Percentiles rank a stretch among this genome's conserved stretches.
Evolutionary conservation across 2,888 invertebrate genomes (phyloP).

Genomic region (Drepana falcataria): DNA sequence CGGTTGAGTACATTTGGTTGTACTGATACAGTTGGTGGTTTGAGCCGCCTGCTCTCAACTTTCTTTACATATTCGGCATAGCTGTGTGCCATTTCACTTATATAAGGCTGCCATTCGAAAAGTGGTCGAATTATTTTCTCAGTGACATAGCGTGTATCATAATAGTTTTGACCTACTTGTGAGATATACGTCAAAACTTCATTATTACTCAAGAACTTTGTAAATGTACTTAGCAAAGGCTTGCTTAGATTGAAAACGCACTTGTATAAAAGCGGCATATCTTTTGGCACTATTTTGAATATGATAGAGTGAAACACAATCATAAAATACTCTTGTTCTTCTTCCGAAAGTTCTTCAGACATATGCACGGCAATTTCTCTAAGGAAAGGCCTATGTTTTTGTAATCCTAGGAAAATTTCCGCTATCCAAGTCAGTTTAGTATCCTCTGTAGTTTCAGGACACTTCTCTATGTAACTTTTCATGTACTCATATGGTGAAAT

Average conservation of each 20-base stretch:
- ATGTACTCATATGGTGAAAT: constrained; percentile 60
- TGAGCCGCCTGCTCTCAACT: constrained; percentile 43
- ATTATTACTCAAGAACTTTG: constrained; percentile 62
- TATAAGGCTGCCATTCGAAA: constrained; percentile 64
- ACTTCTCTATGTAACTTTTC: constrained; percentile 55
- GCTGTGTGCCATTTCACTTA: constrained; percentile 58
- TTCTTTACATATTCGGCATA: constrained; percentile 54
- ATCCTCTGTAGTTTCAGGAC: constrained; percentile 49
- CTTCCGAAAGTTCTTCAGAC: constrained; percentile 43
- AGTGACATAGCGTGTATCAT: constrained; percentile 71
- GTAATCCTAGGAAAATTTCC: constrained; percentile 55
- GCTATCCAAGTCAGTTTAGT: constrained; percentile 60
- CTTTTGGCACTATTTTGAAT: constrained; percentile 49
- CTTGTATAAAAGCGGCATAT: constrained; percentile 54
- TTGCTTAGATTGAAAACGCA: constrained; percentile 65
- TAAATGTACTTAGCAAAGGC: constrained; percentile 45
- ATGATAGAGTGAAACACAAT: constrained; percentile 53
- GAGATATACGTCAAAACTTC: constrained; percentile 64
- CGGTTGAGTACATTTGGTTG: constrained; percentile 53
- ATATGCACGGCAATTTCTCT: constrained; percentile 40
- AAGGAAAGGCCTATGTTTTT: constrained; percentile 52
- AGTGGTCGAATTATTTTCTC: constrained; percentile 71
- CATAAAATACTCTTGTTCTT: constrained; percentile 55
- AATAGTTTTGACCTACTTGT: constrained; percentile 63
- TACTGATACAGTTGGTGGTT: constrained; percentile 51